Evolutionary conservation across 64 coral and sea anemone genomes (phyloP).

Genomic region (Stichodactyla helianthus): DNA sequence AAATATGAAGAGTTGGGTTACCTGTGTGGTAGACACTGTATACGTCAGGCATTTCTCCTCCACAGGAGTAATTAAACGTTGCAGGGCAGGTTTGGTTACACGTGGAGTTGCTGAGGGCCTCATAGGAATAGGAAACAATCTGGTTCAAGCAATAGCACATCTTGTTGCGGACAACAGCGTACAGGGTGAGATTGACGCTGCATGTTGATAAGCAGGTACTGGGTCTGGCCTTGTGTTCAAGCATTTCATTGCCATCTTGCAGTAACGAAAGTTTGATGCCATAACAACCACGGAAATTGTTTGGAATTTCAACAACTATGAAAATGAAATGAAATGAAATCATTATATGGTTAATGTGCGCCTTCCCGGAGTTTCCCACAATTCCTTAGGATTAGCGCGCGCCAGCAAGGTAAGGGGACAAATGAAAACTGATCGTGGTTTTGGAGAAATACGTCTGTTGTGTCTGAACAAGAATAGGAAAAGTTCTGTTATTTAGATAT

Average conservation of each 20-base stretch:
- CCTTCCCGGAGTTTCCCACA: too few relatives aligned
- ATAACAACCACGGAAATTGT: neutral
- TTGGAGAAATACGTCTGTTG: too few relatives aligned
- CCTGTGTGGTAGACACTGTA: conserved; percentile 46
- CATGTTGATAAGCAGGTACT: neutral
- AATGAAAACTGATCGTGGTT: too few relatives aligned
- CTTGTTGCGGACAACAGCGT: neutral
- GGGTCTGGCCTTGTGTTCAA: neutral
- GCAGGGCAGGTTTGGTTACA: conserved; percentile 14
- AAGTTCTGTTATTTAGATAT: too few relatives aligned
- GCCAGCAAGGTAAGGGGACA: too few relatives aligned
- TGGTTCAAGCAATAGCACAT: conserved; percentile 16
- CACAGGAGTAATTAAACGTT: conserved; percentile 17
- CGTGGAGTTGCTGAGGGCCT: too few relatives aligned
- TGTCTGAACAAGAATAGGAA: too few relatives aligned
- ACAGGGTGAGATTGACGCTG: neutral
- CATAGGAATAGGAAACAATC: neutral
- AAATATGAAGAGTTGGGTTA: neutral
- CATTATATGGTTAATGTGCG: too few relatives aligned
- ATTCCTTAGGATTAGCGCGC: too few relatives aligned
- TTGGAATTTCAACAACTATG: neutral
- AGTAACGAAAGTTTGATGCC: neutral
- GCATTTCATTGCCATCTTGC: neutral
- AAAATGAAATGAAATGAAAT: neutral
- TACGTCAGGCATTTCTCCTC: neutral